phyloP scores from a whole-genome alignment of 2,797 vertebrate genomes.

The Enteromius paludinosus region DNA sequence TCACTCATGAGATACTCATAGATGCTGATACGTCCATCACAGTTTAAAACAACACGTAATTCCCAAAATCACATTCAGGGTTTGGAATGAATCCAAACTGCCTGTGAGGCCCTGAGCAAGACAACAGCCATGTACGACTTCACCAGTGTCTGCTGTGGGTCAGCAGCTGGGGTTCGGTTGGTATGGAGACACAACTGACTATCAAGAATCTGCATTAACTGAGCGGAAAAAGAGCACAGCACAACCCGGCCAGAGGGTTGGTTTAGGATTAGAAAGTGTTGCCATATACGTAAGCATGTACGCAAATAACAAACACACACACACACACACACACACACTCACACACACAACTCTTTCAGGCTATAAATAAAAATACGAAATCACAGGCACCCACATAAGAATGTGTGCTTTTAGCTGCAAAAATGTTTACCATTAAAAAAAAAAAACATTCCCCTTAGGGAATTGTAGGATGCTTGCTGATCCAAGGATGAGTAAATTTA shows the following conservation, averaged over 20 bases:
- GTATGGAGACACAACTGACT: constrained; percentile 36
- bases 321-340: neutral
- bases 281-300: neutral
- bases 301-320: neutral
- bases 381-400: neutral
- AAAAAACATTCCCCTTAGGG: neutral
- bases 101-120: constrained; percentile 8
- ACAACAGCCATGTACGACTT: constrained; percentile 4
- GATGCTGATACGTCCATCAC: neutral
- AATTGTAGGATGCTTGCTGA: neutral
- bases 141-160: neutral
- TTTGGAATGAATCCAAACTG: constrained; percentile 15
- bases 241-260: neutral
- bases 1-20: neutral
- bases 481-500: constrained; percentile 1
- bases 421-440: neutral
- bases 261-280: constrained; percentile 1
- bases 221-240: neutral
- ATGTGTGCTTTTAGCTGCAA: neutral
- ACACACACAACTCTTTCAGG: no score
- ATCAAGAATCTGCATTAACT: constrained; percentile 29
- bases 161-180: constrained; percentile 23
- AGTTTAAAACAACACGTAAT: constrained; percentile 11
- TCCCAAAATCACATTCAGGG: neutral
- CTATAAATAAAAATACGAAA: neutral